phyloP scores from a whole-genome alignment of 2,888 invertebrate species.

The Apodemia duryi region DNA sequence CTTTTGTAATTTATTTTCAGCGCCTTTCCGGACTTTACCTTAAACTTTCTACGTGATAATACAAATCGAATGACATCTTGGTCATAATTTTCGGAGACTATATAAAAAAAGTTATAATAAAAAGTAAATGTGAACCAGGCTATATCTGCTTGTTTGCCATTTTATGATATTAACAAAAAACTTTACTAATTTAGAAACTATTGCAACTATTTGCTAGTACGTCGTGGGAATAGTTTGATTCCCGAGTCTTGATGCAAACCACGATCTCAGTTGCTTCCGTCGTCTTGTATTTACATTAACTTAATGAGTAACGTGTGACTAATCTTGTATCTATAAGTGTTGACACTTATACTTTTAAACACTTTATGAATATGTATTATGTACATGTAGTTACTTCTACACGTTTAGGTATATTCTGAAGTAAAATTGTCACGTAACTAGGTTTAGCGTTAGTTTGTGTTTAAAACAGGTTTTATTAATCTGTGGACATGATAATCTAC shows the following conservation, averaged over 20 bases:
- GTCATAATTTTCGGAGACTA: too few relatives aligned
- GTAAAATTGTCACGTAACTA: background rate
- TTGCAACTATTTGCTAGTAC: constrained; percentile 22
- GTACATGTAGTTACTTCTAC: background rate
- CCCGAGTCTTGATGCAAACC: constrained; percentile 29
- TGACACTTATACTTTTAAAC: background rate
- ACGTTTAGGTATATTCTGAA: background rate
- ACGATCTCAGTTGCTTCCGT: constrained; percentile 27
- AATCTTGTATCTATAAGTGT: constrained; percentile 11
- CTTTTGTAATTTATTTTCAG: too few relatives aligned
- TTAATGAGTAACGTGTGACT: constrained; percentile 32
- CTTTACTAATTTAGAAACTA: constrained; percentile 22
- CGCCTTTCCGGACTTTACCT: too few relatives aligned
- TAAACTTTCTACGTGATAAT: too few relatives aligned
- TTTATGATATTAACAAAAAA: constrained; percentile 13
- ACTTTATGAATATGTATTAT: background rate
- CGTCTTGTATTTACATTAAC: constrained; percentile 28
- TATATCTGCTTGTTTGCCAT: too few relatives aligned
- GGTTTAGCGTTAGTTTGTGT: background rate
- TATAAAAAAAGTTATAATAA: too few relatives aligned
- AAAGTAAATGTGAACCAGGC: too few relatives aligned
- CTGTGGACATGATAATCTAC: too few relatives aligned
- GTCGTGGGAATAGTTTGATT: constrained; percentile 27
- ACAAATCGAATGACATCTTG: too few relatives aligned
- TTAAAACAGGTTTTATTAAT: too few relatives aligned